Evolutionary conservation across 2,113 vertebrate genomes (phyloP).

Genomic region (Sceloporus tristichus): DNA sequence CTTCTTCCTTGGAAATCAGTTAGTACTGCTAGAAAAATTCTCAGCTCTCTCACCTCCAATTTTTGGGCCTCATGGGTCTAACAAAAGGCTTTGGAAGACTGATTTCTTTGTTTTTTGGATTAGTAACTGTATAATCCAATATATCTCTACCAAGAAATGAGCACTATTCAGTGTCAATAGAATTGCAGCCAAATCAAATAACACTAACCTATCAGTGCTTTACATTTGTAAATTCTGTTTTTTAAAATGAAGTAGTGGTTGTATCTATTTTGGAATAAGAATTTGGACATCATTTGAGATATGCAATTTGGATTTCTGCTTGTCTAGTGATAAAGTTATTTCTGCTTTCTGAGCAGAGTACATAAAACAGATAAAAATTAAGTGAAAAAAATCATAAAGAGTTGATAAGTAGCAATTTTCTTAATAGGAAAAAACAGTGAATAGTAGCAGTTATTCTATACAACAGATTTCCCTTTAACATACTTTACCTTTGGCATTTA

Average conservation of each 20-base stretch:
- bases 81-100: not conserved
- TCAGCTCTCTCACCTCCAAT: not conserved
- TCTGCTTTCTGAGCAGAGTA: conserved; percentile 21
- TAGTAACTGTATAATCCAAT: not conserved
- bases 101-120: not conserved
- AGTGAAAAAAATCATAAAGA: conserved; percentile 34
- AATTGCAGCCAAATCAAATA: not conserved
- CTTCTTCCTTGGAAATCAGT: not conserved
- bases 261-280: not conserved
- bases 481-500: conserved; percentile 69
- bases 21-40: not conserved
- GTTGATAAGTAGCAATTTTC: conserved; percentile 24
- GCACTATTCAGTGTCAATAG: not conserved
- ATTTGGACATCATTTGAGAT: not conserved
- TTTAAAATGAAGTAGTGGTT: not conserved
- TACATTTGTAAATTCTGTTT: not conserved
- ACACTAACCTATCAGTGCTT: not conserved
- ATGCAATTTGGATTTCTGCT: not conserved
- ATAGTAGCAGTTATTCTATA: conserved; percentile 48
- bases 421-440: conserved; percentile 43
- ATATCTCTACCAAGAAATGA: not conserved
- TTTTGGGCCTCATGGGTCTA: not conserved
- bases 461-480: conserved; percentile 54
- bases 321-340: not conserved
- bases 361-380: conserved; percentile 1